Evolutionary conservation across 2,113 vertebrate genomes (phyloP), one percentile per base, ranked within the genome.

Genomic region (Ibidorhyncha struthersii): DNA sequence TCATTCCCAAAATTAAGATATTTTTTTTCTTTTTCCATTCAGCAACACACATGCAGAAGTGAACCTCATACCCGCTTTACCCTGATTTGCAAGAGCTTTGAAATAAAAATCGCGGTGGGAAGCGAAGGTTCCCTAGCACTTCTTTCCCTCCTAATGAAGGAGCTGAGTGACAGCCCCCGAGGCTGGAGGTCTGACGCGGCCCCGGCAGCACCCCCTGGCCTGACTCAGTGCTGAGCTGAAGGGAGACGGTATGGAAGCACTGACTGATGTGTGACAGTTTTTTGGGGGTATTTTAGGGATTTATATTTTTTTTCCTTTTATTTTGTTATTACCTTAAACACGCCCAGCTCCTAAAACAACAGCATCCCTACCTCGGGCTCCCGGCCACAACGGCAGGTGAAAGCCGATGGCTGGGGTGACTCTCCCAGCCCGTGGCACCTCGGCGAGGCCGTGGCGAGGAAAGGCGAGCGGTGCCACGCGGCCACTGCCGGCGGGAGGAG

Each of bases 101-200:
- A 85, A 93, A 93, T 93, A 82, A 88, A 69, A 88, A 41, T 49
- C 58, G 25, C 58, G 10, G 78, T 59, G 70, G 84, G 89, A 77
- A 84, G 58, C 0, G 0, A 62, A 63, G 86, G 82, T 71, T 95
- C 91, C 74, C 4, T 1, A 70, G 63, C 74, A 40, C 74, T 70
- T 90, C 89, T 67, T 45, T 12, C 62, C 58, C 53, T 77, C 82
- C 84, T 96, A 93, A 95, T 66, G 94, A 97, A 94, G 95, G 84
- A 82, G 82, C 26, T 90, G 95, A 96, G 77, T 96, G 95, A 94
- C 94, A 96, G 91, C 84, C 84, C 95, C 86, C 0, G 29, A 93
- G 95, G 93, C 96, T 41, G 88, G 71, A 82, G 79, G 56, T 23
- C 66, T 81, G 96, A 59, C 2, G 23, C 43, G 8, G 14, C 56